Evolutionary conservation across 2,888 invertebrate genomes (phyloP).

Genomic region (Agrochola lychnidis): DNA sequence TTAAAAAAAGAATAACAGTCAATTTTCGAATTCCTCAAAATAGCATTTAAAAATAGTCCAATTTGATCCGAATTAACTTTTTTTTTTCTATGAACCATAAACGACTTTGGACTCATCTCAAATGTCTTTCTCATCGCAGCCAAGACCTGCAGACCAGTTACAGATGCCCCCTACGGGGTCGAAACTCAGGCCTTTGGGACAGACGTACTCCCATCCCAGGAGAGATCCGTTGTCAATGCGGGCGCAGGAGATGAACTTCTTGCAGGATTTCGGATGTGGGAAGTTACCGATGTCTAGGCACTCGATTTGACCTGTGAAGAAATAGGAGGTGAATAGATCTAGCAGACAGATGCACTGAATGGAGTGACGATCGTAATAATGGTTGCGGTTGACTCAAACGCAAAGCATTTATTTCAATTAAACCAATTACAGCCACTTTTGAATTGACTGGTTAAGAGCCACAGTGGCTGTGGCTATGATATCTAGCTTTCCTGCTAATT

Average conservation of each 20-base stretch:
- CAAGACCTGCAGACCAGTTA: slow-evolving; percentile 96
- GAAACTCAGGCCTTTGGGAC: slow-evolving; percentile 96
- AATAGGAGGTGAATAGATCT: not conserved
- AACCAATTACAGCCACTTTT: no score
- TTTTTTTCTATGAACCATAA: slow-evolving; percentile 15
- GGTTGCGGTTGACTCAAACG: no score
- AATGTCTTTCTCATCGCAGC: slow-evolving; percentile 92
- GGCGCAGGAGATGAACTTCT: slow-evolving; percentile 97
- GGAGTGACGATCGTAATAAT: no score
- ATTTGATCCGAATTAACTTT: slow-evolving; percentile 31
- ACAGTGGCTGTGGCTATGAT: no score
- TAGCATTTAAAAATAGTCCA: slow-evolving; percentile 14
- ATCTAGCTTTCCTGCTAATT: no score
- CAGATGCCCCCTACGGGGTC: slow-evolving; percentile 97
- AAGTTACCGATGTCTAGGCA: slow-evolving; percentile 97
- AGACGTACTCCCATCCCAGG: slow-evolving; percentile 96
- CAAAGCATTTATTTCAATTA: no score
- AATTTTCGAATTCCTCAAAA: slow-evolving; percentile 3
- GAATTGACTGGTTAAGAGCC: no score
- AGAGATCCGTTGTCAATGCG: slow-evolving; percentile 93
- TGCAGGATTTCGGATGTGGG: slow-evolving; percentile 97
- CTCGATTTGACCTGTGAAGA: slow-evolving; percentile 92
- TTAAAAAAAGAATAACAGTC: not conserved
- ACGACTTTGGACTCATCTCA: slow-evolving; percentile 33
- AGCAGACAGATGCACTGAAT: no score